Evolutionary conservation across 1,140 invertebrate species (phyloP), one percentile per base, ranked within the genome.

Genomic region (Drosophila truncata): DNA sequence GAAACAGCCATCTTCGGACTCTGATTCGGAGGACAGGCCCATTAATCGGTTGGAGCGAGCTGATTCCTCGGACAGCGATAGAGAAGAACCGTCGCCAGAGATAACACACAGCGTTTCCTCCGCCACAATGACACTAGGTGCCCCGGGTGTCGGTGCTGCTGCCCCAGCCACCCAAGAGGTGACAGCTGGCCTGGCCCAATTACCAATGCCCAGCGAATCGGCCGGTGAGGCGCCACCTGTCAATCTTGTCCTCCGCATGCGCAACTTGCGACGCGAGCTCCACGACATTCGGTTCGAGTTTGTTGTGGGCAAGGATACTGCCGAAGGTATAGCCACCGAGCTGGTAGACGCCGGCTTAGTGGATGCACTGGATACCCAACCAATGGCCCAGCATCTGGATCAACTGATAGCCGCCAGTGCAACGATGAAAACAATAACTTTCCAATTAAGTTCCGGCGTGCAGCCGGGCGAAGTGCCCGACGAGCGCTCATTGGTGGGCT

Each of bases 231-330:
- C 80, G 47, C 93, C 93, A 27, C 93, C 94, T 9, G 93, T 94
- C 69, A 97, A 97, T 94, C 93, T 98, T 80, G 97, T 97, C 10
- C 94, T 98, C 65, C 95, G 97, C 93, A 96, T 98, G 94, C 95
- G 96, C 78, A 99, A 99, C 94, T 94, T 96, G 44, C 96, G 96
- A 79, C 94, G 96, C 63, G 98, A 99, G 93, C 93, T 99, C 39
- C 99, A 99, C 93, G 99, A 99, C 92, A 99, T 99, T 77, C 95
- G 98, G 80, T 99, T 99, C 93, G 98, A 99, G 93, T 99, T 98
- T 93, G 96, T 96, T 5, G 95, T 97, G 14, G 97, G 97, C 4
- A 96, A 97, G 93, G 98, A 99, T 93, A 97, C 97, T 0, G 96
- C 98, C 0, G 97, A 99, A 93, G 98, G 98, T 46, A 99, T 99